Evolutionary conservation across 2,888 invertebrate species (phyloP).

Genomic region (Agriopis marginaria): DNA sequence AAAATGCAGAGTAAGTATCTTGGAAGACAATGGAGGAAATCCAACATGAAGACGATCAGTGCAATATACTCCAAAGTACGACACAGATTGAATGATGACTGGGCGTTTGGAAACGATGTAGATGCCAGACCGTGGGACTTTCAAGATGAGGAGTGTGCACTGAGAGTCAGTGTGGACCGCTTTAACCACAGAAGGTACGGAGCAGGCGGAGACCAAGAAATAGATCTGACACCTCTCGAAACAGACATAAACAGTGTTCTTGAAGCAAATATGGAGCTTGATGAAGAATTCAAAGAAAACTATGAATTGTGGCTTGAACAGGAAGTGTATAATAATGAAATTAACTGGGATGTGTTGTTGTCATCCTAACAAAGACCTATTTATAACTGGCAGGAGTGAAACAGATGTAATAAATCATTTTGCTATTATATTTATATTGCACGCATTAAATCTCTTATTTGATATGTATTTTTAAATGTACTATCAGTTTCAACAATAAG

Average conservation of each 20-base stretch:
- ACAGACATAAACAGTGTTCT: conserved; percentile 94
- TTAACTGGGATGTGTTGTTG: conserved; percentile 90
- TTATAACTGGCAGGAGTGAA: conserved; percentile 20
- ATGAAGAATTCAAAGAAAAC: conserved; percentile 96
- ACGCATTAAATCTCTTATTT: conserved; percentile 43
- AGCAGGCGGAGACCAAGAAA: conserved; percentile 81
- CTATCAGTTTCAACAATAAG: conserved; percentile 17
- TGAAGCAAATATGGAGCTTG: conserved; percentile 92
- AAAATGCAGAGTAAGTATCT: conserved; percentile 99
- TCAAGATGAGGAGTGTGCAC: conserved; percentile 98
- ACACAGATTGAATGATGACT: conserved; percentile 98
- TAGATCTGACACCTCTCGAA: conserved; percentile 89
- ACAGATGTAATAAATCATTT: conserved; percentile 57
- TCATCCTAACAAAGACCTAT: conserved; percentile 58
- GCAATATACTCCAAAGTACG: conserved; percentile 99
- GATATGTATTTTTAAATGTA: conserved; percentile 39
- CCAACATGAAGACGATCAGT: conserved; percentile 99
- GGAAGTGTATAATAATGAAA: conserved; percentile 96
- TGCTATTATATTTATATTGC: conserved; percentile 53
- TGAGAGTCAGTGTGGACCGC: conserved; percentile 97
- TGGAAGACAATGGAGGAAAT: conserved; percentile 99
- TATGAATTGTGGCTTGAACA: conserved; percentile 98
- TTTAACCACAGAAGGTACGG: conserved; percentile 97
- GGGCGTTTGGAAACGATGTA: conserved; percentile 99
- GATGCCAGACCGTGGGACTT: conserved; percentile 99